phyloP scores from a whole-genome alignment of 1,140 invertebrate species.

The Elymnias hypermnestra region DNA sequence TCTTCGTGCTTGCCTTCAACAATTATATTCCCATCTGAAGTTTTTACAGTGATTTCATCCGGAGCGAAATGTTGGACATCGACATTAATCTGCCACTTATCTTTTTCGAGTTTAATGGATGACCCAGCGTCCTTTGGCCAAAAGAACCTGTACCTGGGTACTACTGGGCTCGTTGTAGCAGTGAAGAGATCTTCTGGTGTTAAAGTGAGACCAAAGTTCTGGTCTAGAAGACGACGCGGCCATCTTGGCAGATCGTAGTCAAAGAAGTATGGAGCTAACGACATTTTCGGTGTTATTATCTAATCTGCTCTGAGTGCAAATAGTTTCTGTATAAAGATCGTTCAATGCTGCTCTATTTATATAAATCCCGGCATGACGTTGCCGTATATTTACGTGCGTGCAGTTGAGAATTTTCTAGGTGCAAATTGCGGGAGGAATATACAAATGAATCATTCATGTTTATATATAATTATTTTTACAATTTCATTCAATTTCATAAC shows the following conservation, averaged over 20 bases:
- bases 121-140: constrained; percentile 46
- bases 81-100: constrained; percentile 81
- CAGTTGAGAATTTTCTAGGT: constrained; percentile 40
- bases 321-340: constrained; percentile 27
- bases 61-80: constrained; percentile 93
- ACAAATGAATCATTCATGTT: constrained; percentile 10
- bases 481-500: no score
- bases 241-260: constrained; percentile 49
- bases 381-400: constrained; percentile 25
- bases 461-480: no score
- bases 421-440: constrained; percentile 5
- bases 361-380: constrained; percentile 30
- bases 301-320: constrained; percentile 17
- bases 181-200: constrained; percentile 47
- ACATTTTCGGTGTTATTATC: constrained; percentile 30
- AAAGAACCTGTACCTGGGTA: constrained; percentile 38
- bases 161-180: constrained; percentile 40
- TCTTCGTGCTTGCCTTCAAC: constrained; percentile 88
- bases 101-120: constrained; percentile 54
- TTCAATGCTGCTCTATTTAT: constrained; percentile 31
- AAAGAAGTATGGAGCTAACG: constrained; percentile 49
- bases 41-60: constrained; percentile 89
- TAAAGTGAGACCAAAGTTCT: constrained; percentile 54
- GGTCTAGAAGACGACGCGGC: constrained; percentile 48
- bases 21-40: constrained; percentile 81